phyloP scores from a whole-genome alignment of 2,797 vertebrate genomes.

The Champsocephalus esox region DNA sequence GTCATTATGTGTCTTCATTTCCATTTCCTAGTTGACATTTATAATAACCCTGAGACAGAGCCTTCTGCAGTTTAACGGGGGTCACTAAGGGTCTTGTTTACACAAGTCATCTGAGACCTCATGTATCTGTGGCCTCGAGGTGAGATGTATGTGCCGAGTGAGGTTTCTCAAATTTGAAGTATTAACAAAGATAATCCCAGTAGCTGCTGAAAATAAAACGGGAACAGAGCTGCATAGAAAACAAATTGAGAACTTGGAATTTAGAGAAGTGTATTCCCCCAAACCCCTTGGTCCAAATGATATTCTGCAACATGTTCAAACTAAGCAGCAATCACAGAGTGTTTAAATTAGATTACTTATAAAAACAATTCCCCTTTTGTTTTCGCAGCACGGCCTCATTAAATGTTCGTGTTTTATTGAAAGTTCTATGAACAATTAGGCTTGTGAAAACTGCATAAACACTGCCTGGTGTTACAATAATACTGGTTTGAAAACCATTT shows the following conservation, averaged over 20 bases:
- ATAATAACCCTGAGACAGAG: conserved; percentile 10
- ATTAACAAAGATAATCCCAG: neutral
- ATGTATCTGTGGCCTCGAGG: conserved; percentile 32
- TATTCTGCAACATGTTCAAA: neutral
- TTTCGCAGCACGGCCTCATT: neutral
- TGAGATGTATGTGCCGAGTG: neutral
- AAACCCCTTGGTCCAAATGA: neutral
- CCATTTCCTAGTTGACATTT: conserved; percentile 19
- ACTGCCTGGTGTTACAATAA: neutral
- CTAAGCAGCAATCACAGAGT: neutral
- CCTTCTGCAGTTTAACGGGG: conserved; percentile 36
- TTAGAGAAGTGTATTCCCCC: neutral
- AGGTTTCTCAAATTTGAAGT: conserved; percentile 10
- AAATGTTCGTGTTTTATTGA: neutral
- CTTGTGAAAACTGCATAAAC: neutral
- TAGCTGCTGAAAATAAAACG: neutral
- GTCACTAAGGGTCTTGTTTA: conserved; percentile 36
- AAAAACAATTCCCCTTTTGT: neutral
- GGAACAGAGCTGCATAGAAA: neutral
- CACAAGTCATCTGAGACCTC: conserved; percentile 14
- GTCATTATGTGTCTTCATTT: conserved; percentile 28
- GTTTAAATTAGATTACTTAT: neutral
- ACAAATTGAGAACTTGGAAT: neutral
- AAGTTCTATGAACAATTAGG: neutral
- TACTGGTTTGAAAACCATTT: neutral